These are phyloP conservation scores for Craseonycteris thonglongyai DNA, from an alignment of 2,113 vertebrate species.

Conservation along the genomic window DNA sequence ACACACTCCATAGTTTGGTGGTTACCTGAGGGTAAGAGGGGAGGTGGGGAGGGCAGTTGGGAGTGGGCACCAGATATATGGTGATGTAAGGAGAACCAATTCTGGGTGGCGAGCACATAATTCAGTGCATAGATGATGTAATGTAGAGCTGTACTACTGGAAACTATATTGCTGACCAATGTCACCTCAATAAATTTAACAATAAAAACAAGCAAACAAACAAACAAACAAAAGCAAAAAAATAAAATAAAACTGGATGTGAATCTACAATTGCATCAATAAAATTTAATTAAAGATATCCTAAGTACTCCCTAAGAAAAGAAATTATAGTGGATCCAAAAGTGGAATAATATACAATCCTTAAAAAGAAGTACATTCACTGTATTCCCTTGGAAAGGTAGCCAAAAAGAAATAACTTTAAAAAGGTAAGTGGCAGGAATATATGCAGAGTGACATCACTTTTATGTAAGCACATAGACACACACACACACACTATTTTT, in stretches of 20 bases:
- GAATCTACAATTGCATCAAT: neutral
- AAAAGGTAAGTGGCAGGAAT: neutral
- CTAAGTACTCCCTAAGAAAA: neutral
- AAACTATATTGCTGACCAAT: no score
- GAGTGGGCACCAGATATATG: no score
- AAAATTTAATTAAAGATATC: neutral
- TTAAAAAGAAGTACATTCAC: neutral
- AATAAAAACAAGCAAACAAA: no score
- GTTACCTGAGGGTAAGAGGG: no score
- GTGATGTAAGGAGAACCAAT: no score
- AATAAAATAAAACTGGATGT: neutral
- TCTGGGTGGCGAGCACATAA: no score
- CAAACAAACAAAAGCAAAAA: no score
- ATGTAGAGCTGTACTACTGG: no score
- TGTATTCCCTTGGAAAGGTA: neutral
- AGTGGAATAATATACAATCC: neutral
- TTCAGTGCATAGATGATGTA: no score
- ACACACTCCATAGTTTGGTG: no score
- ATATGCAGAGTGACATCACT: neutral
- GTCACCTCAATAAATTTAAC: no score
- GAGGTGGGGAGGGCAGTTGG: no score
- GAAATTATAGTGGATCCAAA: neutral
- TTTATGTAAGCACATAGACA: neutral
- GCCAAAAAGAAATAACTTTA: neutral
- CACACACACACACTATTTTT: neutral